A percentile compares a stretch with the other conserved stretches of the same genome.
Evolutionary conservation across 2,888 invertebrate species (phyloP).

Genomic region (Troglohyphantes excavatus): DNA sequence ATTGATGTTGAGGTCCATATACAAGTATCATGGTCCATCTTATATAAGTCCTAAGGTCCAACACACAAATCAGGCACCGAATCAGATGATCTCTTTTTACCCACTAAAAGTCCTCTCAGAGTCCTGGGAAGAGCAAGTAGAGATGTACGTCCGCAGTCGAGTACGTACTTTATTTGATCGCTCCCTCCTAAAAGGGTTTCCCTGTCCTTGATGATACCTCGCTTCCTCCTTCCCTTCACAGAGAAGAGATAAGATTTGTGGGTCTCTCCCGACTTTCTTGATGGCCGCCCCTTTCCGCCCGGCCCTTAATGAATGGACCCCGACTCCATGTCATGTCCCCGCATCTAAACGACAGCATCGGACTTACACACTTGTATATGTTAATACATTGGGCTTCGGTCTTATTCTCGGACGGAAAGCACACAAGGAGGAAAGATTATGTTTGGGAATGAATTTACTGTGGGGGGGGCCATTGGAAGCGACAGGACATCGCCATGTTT

Average conservation of each 20-base stretch:
- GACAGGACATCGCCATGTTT: no score
- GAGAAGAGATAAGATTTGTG: constrained; percentile 38
- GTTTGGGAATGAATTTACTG: background rate
- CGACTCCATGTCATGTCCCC: constrained; percentile 19
- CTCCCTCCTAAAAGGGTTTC: constrained; percentile 53
- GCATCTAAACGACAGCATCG: constrained; percentile 22
- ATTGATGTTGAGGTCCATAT: no score
- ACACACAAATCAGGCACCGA: background rate
- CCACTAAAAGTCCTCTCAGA: background rate
- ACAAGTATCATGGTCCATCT: no score
- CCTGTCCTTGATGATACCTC: constrained; percentile 16
- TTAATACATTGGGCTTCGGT: no score
- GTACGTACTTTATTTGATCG: constrained; percentile 42
- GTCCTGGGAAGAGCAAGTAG: background rate
- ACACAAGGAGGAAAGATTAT: background rate
- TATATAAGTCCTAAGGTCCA: no score
- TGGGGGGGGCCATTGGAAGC: background rate
- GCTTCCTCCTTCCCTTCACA: constrained; percentile 15
- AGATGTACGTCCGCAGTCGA: background rate
- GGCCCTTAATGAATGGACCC: constrained; percentile 27
- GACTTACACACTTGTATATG: constrained; percentile 22
- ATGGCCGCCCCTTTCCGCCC: background rate
- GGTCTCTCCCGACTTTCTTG: constrained; percentile 19
- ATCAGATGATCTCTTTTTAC: background rate
- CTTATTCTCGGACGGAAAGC: background rate